Evolutionary conservation across 2,888 invertebrate genomes (phyloP).

Genomic region (Scaptomyza caliginosa): DNA sequence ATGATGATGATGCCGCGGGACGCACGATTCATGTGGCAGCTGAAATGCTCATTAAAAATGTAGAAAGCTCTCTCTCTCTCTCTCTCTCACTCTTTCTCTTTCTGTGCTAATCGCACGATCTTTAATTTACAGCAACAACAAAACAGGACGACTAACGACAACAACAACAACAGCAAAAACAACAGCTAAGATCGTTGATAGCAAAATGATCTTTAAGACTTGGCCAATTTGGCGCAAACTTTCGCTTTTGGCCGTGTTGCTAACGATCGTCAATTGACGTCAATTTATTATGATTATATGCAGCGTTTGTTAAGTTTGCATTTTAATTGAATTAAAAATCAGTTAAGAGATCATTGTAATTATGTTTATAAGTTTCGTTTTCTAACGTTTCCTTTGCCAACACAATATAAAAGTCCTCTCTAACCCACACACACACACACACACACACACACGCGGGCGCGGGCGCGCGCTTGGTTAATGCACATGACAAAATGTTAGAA

Average conservation of each 20-base stretch:
- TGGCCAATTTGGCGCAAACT: slow-evolving; percentile 74
- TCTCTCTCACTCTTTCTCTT: slow-evolving; percentile 19
- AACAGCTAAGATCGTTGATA: slow-evolving; percentile 44
- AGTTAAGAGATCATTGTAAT: slow-evolving; percentile 71
- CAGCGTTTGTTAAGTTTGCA: slow-evolving; percentile 59
- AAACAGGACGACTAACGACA: slow-evolving; percentile 56
- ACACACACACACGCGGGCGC: too few relatives aligned
- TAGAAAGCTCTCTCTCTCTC: slow-evolving; percentile 58
- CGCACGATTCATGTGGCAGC: slow-evolving; percentile 66
- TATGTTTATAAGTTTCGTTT: too few relatives aligned
- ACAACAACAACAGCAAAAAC: slow-evolving; percentile 22
- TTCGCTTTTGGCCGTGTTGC: slow-evolving; percentile 67
- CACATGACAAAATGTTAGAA: slow-evolving; percentile 52
- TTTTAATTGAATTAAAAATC: slow-evolving; percentile 81
- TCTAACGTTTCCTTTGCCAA: too few relatives aligned
- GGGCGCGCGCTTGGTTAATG: too few relatives aligned
- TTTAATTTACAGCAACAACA: slow-evolving; percentile 73
- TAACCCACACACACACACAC: neutral
- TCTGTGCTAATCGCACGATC: slow-evolving; percentile 74
- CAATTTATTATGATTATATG: slow-evolving; percentile 78
- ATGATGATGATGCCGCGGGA: slow-evolving; percentile 49
- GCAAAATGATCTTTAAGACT: slow-evolving; percentile 50
- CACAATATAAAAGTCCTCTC: too few relatives aligned
- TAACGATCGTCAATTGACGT: slow-evolving; percentile 77
- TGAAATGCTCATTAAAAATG: slow-evolving; percentile 78